A percentile compares a stretch with the other conserved stretches of the same genome.
Conservation (phyloP, 2,797 vertebrate species). For the Steatocranus sp. region DNA sequence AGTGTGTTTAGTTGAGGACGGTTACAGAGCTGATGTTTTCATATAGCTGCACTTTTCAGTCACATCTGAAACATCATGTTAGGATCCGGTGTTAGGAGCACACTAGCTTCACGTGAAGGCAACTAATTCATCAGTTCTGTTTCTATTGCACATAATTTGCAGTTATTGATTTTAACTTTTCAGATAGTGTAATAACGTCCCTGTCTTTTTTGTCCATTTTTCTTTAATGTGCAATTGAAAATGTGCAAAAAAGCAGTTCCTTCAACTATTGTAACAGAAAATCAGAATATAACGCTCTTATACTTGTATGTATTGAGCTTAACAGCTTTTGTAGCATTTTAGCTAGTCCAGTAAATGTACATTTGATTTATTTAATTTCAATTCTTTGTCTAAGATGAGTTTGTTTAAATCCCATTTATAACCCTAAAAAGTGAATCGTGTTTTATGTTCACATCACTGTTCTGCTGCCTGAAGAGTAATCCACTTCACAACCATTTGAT, state of each 20-base stretch:
- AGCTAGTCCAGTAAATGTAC: background rate
- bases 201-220: rapidly evolving
- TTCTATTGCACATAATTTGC: background rate
- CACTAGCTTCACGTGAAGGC: rapidly evolving
- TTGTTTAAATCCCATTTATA: background rate
- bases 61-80: background rate
- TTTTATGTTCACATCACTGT: background rate
- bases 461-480: background rate
- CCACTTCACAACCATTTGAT: background rate
- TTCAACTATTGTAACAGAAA: rapidly evolving
- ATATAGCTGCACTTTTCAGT: rapidly evolving
- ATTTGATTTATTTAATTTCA: background rate
- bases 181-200: background rate
- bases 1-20: rapidly evolving
- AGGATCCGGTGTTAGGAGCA: rapidly evolving
- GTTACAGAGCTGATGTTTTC: background rate
- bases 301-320: background rate
- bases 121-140: rapidly evolving
- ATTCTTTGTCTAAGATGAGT: background rate
- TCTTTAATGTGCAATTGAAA: background rate
- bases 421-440: rapidly evolving
- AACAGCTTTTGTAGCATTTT: background rate
- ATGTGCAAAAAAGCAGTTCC: rapidly evolving
- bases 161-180: background rate
- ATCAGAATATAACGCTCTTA: rapidly evolving